Evolutionary conservation across 2,797 vertebrate species (phyloP).

Genomic region (Urocyon cinereoargenteus): DNA sequence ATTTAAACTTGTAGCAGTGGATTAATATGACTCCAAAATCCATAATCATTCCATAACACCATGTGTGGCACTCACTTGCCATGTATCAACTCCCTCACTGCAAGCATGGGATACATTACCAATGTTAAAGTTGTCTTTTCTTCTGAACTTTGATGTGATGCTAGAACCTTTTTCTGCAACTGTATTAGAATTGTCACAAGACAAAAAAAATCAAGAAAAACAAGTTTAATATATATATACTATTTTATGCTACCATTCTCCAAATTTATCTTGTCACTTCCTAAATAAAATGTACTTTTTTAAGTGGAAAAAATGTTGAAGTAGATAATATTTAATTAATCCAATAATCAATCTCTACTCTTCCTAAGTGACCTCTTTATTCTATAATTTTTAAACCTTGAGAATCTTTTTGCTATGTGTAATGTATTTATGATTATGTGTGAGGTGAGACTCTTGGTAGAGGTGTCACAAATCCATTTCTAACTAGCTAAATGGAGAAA

Average conservation of each 20-base stretch:
- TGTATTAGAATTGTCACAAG: background rate
- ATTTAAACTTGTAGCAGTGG: background rate
- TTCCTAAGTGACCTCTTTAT: background rate
- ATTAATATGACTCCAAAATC: background rate
- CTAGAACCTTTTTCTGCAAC: background rate
- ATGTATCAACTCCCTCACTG: background rate
- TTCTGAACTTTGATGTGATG: background rate
- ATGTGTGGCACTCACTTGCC: background rate
- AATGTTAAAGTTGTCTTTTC: background rate
- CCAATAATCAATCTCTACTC: background rate
- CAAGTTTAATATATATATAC: background rate
- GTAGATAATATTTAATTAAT: background rate
- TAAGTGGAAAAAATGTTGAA: background rate
- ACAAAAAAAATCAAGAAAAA: background rate
- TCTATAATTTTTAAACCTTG: background rate
- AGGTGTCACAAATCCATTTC: background rate
- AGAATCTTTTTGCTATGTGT: background rate
- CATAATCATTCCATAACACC: background rate
- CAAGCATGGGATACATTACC: rapidly evolving
- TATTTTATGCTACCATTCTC: background rate
- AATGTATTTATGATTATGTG: background rate
- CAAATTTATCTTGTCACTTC: background rate
- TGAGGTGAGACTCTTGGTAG: background rate
- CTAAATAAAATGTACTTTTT: background rate
- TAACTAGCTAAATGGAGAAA: background rate